These are phyloP conservation scores for Hozukius guyotensis DNA, from an alignment of 2,797 vertebrate genomes.

Conservation along the genomic window DNA sequence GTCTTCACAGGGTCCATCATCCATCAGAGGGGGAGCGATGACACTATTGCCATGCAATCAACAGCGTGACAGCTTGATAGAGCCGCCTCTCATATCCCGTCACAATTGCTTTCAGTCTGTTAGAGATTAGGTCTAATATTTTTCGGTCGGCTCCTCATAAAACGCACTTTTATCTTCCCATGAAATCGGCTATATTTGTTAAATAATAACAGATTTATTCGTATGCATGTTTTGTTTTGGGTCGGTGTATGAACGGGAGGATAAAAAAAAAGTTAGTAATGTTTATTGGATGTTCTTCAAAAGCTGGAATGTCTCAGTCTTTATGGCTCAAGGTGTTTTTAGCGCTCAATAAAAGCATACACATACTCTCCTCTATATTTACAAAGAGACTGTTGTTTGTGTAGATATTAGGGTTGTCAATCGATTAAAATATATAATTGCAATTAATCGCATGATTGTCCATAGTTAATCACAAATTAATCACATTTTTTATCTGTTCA, in stretches of 20 bases:
- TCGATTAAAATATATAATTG: too few relatives aligned
- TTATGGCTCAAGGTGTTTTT: neutral
- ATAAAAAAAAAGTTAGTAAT: neutral
- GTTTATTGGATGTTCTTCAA: neutral
- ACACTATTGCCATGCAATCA: slow-evolving; percentile 52
- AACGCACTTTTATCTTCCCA: neutral
- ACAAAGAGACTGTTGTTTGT: neutral
- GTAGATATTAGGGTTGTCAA: too few relatives aligned
- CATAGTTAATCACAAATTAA: too few relatives aligned
- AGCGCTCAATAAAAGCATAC: neutral
- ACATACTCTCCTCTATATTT: neutral
- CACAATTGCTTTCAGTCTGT: slow-evolving; percentile 10
- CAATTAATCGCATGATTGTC: too few relatives aligned
- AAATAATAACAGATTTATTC: neutral
- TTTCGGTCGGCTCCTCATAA: neutral
- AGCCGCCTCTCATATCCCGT: slow-evolving; percentile 41
- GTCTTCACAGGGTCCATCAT: slow-evolving; percentile 27
- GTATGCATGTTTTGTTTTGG: neutral
- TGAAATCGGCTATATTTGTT: neutral
- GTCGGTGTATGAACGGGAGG: neutral
- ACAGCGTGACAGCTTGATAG: slow-evolving; percentile 58
- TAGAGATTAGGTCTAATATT: slow-evolving; percentile 15
- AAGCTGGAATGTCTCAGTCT: neutral
- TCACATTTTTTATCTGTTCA: too few relatives aligned
- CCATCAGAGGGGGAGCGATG: slow-evolving; percentile 44